A percentile compares a stretch with the other conserved stretches of the same genome.
Evolutionary conservation across 2,797 vertebrate genomes (phyloP).

Genomic region (Rhynchonycteris naso): DNA sequence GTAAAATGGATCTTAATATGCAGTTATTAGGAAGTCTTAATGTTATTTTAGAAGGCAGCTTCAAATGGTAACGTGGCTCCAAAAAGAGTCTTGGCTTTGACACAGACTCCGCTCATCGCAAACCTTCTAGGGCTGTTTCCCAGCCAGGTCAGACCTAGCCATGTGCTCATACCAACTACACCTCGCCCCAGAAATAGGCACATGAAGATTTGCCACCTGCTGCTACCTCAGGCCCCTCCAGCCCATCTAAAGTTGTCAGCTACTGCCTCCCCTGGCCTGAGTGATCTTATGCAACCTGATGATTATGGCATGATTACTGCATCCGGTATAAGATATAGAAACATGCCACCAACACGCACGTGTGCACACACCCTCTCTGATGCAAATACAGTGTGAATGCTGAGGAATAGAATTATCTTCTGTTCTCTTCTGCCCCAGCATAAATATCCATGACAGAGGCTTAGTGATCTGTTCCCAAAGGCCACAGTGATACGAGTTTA

Average conservation of each 20-base stretch:
- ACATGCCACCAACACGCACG: neutral
- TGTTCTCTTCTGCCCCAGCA: neutral
- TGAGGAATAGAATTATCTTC: neutral
- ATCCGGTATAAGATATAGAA: neutral
- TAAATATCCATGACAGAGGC: neutral
- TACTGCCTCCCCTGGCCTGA: neutral
- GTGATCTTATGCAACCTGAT: neutral
- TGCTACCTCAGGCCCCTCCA: neutral
- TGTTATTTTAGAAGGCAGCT: neutral
- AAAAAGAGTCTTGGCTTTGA: neutral
- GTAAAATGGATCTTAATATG: neutral
- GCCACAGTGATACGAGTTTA: constrained; percentile 42
- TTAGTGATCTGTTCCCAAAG: constrained; percentile 35
- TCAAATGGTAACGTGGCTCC: neutral
- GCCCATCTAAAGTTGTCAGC: neutral
- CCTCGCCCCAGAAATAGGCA: neutral
- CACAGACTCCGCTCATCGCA: neutral
- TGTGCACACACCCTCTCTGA: neutral
- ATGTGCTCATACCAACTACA: neutral
- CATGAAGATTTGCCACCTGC: neutral
- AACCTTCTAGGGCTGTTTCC: neutral
- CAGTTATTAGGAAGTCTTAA: neutral
- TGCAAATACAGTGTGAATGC: neutral
- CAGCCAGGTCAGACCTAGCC: neutral
- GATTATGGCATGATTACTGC: neutral